Evolutionary conservation across 2,888 invertebrate genomes (phyloP).

Genomic region (Odontocolon sp.): DNA sequence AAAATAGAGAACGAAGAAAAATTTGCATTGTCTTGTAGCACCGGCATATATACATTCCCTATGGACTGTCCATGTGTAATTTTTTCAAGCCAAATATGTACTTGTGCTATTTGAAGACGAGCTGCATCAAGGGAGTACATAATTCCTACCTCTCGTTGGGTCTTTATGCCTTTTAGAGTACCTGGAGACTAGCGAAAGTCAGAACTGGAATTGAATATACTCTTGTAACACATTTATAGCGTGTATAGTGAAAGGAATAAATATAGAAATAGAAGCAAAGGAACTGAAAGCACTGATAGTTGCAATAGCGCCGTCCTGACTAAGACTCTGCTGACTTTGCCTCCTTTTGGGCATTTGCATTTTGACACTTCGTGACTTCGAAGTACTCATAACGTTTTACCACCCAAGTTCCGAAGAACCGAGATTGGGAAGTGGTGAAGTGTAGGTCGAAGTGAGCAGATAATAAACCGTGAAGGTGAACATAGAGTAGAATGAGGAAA

Average conservation of each 20-base stretch:
- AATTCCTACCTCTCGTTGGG: background rate
- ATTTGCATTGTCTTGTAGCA: no score
- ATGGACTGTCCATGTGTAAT: no score
- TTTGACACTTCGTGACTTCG: constrained; percentile 23
- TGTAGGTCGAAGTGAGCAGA: background rate
- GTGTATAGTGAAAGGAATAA: no score
- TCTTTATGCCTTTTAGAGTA: background rate
- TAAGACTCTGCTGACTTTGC: background rate
- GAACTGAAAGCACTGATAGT: background rate
- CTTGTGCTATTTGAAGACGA: no score
- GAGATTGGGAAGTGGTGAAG: constrained; percentile 28
- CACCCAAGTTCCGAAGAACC: constrained; percentile 20
- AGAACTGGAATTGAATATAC: background rate
- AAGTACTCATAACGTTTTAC: constrained; percentile 29
- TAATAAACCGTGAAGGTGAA: background rate
- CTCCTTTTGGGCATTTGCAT: constrained; percentile 22
- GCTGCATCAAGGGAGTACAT: background rate
- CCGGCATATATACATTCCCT: no score
- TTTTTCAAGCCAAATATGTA: no score
- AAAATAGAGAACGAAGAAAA: no score
- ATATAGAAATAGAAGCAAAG: no score
- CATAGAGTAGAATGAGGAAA: background rate
- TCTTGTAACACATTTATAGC: background rate
- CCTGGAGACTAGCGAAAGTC: background rate
- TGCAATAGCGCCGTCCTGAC: background rate